Percentiles rank a stretch among this genome's conserved stretches.
These are phyloP conservation scores for Cyrtodaria siliqua DNA, from an alignment of 2,888 invertebrate species.

Conservation along the genomic window DNA sequence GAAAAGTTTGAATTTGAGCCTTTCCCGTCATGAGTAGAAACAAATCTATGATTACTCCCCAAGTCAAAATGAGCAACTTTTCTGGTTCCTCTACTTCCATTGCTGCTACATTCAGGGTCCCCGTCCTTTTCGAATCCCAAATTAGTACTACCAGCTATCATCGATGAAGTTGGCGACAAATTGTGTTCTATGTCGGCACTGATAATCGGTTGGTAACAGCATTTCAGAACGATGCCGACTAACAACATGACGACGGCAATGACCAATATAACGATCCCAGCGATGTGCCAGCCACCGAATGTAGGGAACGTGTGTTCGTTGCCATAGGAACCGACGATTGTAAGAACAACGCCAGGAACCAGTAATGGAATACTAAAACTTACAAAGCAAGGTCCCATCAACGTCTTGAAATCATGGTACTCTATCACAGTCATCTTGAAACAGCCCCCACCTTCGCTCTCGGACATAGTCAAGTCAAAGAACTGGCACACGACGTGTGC, in stretches of 20 bases:
- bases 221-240: slow-evolving; percentile 64
- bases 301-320: slow-evolving; percentile 61
- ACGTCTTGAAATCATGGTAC: slow-evolving; percentile 54
- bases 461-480: no score
- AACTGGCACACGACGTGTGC: no score
- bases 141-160: slow-evolving; percentile 47
- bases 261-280: slow-evolving; percentile 62
- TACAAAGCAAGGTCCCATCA: slow-evolving; percentile 59
- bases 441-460: slow-evolving; percentile 29
- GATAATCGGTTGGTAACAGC: slow-evolving; percentile 62
- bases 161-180: slow-evolving; percentile 60
- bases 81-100: slow-evolving; percentile 15
- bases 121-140: slow-evolving; percentile 46
- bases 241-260: slow-evolving; percentile 56
- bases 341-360: slow-evolving; percentile 59
- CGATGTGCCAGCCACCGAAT: slow-evolving; percentile 68
- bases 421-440: slow-evolving; percentile 53
- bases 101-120: not conserved
- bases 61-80: slow-evolving; percentile 17
- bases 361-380: slow-evolving; percentile 62
- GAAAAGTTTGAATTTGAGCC: not conserved
- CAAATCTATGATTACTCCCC: slow-evolving; percentile 25
- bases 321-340: slow-evolving; percentile 61
- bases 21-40: slow-evolving; percentile 56
- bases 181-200: slow-evolving; percentile 64